These are phyloP conservation scores for Hyperoplus immaculatus DNA, from an alignment of 2,797 vertebrate genomes.

Conservation along the genomic window DNA sequence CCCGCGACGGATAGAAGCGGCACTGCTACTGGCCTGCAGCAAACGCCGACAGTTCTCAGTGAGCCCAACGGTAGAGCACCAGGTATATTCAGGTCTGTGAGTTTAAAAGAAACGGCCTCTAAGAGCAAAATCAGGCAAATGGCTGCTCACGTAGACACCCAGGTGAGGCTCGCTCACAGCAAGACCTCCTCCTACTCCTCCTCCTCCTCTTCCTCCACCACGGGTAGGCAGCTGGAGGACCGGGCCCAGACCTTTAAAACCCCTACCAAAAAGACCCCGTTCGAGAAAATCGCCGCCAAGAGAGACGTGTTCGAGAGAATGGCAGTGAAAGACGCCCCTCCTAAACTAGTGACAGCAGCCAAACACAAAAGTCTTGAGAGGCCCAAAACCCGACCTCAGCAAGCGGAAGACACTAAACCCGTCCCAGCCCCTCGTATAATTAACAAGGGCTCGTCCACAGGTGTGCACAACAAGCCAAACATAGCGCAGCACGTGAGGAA, in stretches of 20 bases:
- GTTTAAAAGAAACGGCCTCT: conserved; percentile 51
- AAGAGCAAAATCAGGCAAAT: conserved; percentile 48
- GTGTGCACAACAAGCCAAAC: conserved; percentile 49
- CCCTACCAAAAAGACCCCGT: conserved; percentile 70
- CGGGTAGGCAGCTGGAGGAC: conserved; percentile 37
- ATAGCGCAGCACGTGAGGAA: conserved; percentile 48
- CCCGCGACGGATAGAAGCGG: conserved; percentile 72
- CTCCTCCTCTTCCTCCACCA: not conserved
- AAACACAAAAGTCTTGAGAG: conserved; percentile 77
- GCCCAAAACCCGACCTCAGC: conserved; percentile 61
- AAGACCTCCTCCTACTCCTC: conserved; percentile 26
- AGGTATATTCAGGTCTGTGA: conserved; percentile 53
- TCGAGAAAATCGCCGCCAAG: conserved; percentile 75
- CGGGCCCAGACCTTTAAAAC: conserved; percentile 66
- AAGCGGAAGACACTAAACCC: conserved; percentile 45
- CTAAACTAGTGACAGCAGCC: conserved; percentile 43
- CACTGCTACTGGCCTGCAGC: conserved; percentile 10
- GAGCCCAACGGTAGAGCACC: conserved; percentile 56
- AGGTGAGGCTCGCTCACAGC: not conserved
- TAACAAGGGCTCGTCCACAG: conserved; percentile 26
- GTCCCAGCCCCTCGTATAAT: conserved; percentile 35
- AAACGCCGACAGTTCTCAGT: conserved; percentile 50
- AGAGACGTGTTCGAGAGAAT: conserved; percentile 77
- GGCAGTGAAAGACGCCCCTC: conserved; percentile 64
- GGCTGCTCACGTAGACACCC: conserved; percentile 10